Percentiles rank a stretch among this genome's conserved stretches.
phyloP scores from a whole-genome alignment of 2,113 vertebrate species.

The Phocoena phocoena region DNA sequence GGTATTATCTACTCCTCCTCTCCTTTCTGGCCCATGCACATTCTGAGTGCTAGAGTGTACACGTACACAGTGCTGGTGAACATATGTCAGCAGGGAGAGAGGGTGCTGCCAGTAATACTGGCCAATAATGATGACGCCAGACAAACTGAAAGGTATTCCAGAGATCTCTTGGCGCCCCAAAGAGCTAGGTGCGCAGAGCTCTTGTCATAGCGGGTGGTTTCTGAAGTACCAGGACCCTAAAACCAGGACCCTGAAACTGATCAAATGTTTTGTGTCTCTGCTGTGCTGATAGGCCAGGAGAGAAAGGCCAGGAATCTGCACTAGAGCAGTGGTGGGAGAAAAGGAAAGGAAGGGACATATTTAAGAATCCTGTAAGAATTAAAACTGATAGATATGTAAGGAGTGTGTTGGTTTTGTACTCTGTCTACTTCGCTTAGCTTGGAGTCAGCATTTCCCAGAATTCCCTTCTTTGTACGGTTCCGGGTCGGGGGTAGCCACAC shows the following conservation, averaged over 20 bases:
- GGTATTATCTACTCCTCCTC: background rate
- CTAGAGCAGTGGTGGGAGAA: background rate
- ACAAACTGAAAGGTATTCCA: background rate
- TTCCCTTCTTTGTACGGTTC: background rate
- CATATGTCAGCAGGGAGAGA: background rate
- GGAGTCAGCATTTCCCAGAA: background rate
- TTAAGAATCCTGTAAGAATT: background rate
- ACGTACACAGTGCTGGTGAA: too few species aligned
- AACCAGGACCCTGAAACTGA: background rate
- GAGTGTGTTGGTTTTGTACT: background rate
- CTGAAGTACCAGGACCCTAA: background rate
- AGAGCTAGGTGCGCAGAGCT: background rate
- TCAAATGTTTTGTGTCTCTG: background rate
- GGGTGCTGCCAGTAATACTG: background rate
- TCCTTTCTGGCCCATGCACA: background rate
- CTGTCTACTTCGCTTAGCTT: background rate
- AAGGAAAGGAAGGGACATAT: background rate
- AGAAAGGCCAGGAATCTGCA: background rate
- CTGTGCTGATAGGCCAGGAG: background rate
- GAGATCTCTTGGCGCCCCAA: background rate
- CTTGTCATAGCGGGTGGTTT: background rate
- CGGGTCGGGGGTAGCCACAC: background rate
- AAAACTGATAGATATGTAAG: background rate
- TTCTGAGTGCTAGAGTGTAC: background rate
- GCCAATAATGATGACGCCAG: background rate